Percentiles rank a stretch among this genome's conserved stretches.
These are phyloP conservation scores for Pseudococcus jackbeardsleyi DNA, from an alignment of 2,888 invertebrate species.

Conservation along the genomic window DNA sequence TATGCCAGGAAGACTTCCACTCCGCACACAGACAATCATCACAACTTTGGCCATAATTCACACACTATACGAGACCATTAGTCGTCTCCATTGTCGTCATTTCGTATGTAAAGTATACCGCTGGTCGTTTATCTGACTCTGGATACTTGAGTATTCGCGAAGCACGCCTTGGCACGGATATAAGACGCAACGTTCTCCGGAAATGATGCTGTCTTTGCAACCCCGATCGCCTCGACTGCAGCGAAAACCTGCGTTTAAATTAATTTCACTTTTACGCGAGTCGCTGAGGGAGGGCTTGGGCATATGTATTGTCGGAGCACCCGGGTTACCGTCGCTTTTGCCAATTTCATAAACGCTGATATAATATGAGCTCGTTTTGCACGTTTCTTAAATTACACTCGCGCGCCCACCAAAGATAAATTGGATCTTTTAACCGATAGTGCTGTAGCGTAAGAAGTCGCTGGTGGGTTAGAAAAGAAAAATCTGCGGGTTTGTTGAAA, in stretches of 20 bases:
- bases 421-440: slow-evolving; percentile 4
- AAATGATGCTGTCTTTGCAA: background rate
- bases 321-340: background rate
- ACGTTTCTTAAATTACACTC: slow-evolving; percentile 23
- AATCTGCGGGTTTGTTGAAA: no score
- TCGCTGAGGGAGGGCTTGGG: background rate
- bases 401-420: slow-evolving; percentile 8
- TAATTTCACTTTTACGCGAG: slow-evolving; percentile 27
- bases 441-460: background rate
- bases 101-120: background rate
- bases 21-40: no score
- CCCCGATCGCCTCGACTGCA: background rate
- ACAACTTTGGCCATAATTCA: no score
- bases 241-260: background rate
- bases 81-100: background rate
- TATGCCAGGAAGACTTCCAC: no score
- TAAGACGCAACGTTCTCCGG: slow-evolving; percentile 13
- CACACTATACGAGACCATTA: no score
- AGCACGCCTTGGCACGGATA: background rate
- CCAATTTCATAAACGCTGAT: slow-evolving; percentile 19
- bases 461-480: no score
- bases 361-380: slow-evolving; percentile 22
- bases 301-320: background rate
- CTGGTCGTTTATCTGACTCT: background rate
- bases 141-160: background rate